phyloP scores from a whole-genome alignment of 2,888 invertebrate genomes.

The Tubulanus polymorphus region DNA sequence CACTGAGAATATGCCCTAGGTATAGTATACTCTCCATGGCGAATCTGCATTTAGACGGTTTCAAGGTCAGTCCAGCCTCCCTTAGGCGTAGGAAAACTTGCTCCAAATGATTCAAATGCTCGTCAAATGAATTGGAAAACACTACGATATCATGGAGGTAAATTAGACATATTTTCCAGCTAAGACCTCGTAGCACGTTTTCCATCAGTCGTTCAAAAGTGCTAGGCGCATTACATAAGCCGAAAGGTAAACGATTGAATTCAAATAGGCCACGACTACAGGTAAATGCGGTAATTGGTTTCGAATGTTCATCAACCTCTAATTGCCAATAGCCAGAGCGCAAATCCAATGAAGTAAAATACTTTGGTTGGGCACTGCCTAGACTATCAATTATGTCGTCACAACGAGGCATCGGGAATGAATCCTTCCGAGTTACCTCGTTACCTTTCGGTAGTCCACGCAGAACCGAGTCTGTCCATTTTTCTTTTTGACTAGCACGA shows the following conservation, averaged over 20 bases:
- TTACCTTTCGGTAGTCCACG: too few relatives aligned
- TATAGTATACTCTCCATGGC: slow-evolving; percentile 15
- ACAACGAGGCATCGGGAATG: slow-evolving; percentile 13
- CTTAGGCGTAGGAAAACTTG: slow-evolving; percentile 16
- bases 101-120: slow-evolving; percentile 12
- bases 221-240: slow-evolving; percentile 24
- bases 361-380: slow-evolving; percentile 6
- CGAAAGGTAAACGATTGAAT: slow-evolving; percentile 22
- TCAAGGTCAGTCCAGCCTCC: slow-evolving; percentile 17
- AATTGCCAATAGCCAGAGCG: slow-evolving; percentile 23
- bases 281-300: slow-evolving; percentile 20
- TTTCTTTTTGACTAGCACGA: slow-evolving; percentile 3
- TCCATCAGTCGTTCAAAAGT: slow-evolving; percentile 27
- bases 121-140: slow-evolving; percentile 4
- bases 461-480: slow-evolving; percentile 8
- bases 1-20: slow-evolving; percentile 6
- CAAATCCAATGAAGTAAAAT: slow-evolving; percentile 22
- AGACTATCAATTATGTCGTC: slow-evolving; percentile 18
- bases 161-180: slow-evolving; percentile 14
- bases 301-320: slow-evolving; percentile 3
- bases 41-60: slow-evolving; percentile 20
- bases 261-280: slow-evolving; percentile 16
- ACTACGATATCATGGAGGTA: slow-evolving; percentile 25
- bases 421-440: too few relatives aligned
- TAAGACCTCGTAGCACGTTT: slow-evolving; percentile 17